phyloP scores from a whole-genome alignment of 2,797 vertebrate species.

The Gambusia yucatana region DNA sequence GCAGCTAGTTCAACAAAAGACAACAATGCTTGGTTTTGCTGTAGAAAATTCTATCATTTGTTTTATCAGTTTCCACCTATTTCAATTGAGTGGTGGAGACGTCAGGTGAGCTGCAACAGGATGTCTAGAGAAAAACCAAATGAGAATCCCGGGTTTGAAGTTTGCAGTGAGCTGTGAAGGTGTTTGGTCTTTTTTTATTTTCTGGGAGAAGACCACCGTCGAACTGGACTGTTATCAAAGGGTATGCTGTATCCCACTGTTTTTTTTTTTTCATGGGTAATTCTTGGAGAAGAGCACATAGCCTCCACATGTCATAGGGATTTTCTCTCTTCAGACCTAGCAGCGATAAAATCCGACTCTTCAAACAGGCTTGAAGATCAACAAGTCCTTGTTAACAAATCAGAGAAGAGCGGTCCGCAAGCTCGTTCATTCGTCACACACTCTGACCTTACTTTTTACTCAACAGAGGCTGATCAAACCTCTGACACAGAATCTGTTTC shows the following conservation, averaged over 20 bases:
- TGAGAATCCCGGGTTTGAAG: slow-evolving; percentile 12
- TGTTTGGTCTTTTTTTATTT: slow-evolving; percentile 29
- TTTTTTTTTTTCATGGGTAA: slow-evolving; percentile 39
- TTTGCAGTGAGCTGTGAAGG: slow-evolving; percentile 60
- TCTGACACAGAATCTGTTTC: slow-evolving; percentile 15
- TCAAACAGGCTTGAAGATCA: slow-evolving; percentile 40
- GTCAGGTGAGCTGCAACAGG: slow-evolving; percentile 25
- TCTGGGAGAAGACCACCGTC: slow-evolving; percentile 30
- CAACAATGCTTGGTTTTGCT: slow-evolving; percentile 32
- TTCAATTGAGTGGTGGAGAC: slow-evolving; percentile 39
- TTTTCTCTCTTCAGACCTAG: slow-evolving; percentile 41
- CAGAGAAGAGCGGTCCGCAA: slow-evolving; percentile 15
- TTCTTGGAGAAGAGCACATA: slow-evolving; percentile 43
- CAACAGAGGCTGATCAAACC: slow-evolving; percentile 2
- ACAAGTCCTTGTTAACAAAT: slow-evolving; percentile 44
- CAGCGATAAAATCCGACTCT: slow-evolving; percentile 58
- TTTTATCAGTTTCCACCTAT: slow-evolving; percentile 35
- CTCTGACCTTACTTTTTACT: background rate
- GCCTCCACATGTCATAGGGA: slow-evolving; percentile 3
- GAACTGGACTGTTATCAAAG: slow-evolving; percentile 31
- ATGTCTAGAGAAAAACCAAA: slow-evolving; percentile 31
- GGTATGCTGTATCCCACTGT: slow-evolving; percentile 14
- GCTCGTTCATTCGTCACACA: background rate
- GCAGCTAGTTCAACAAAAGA: slow-evolving; percentile 39
- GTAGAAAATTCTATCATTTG: slow-evolving; percentile 30